These are phyloP conservation scores for Schizotus pectinicornis DNA, from an alignment of 2,888 invertebrate genomes.

Conservation along the genomic window DNA sequence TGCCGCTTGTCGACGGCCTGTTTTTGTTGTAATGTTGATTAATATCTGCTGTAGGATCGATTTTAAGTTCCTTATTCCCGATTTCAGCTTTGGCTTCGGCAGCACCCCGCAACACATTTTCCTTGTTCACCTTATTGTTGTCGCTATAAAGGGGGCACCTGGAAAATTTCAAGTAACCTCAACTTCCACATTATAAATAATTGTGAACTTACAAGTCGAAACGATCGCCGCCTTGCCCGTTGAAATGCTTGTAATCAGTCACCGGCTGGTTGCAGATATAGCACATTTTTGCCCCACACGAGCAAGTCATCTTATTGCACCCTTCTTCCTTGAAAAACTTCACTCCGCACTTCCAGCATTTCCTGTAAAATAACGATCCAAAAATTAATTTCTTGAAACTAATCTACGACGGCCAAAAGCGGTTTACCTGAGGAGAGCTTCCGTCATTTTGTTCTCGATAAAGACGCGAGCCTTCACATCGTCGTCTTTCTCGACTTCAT, in stretches of 20 bases:
- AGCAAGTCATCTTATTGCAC: slow-evolving; percentile 66
- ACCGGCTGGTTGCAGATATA: slow-evolving; percentile 63
- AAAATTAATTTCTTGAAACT: background rate
- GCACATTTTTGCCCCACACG: slow-evolving; percentile 64
- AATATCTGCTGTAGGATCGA: slow-evolving; percentile 48
- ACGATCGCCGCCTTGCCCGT: slow-evolving; percentile 55
- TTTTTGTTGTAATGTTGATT: slow-evolving; percentile 31
- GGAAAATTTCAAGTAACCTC: background rate
- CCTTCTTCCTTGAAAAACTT: slow-evolving; percentile 63
- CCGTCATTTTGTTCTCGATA: slow-evolving; percentile 64
- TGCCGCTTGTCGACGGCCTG: background rate
- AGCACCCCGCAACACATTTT: slow-evolving; percentile 56
- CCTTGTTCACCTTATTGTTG: slow-evolving; percentile 48
- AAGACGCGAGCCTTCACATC: slow-evolving; percentile 56
- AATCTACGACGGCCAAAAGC: slow-evolving; percentile 35
- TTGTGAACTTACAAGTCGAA: slow-evolving; percentile 45
- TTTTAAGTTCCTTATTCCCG: slow-evolving; percentile 48
- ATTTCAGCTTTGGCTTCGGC: slow-evolving; percentile 53
- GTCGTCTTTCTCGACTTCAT: slow-evolving; percentile 59
- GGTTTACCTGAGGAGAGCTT: slow-evolving; percentile 55
- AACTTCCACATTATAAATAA: background rate
- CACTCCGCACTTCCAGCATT: slow-evolving; percentile 59
- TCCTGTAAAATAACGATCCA: slow-evolving; percentile 52
- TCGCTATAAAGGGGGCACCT: slow-evolving; percentile 50
- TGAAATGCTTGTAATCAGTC: slow-evolving; percentile 63